Base-by-base conservation (phyloP, 2,113 vertebrate species). In the Halichoeres trimaculatus region DNA sequence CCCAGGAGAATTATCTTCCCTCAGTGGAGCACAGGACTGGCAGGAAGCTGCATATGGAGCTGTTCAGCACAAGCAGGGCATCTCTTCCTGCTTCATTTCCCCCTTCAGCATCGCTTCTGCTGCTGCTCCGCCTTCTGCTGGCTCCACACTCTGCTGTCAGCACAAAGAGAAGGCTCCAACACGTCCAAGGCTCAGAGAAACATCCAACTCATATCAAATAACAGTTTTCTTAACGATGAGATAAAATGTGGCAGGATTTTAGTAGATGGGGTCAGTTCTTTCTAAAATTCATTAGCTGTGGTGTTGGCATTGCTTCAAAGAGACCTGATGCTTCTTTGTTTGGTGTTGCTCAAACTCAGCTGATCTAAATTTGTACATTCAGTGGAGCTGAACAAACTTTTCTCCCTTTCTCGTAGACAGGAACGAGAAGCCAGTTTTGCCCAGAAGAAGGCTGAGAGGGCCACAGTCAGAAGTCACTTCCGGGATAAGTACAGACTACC, bases 361-460 rank as follows among this genome's bases (percentile, higher is more conserved):
- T 56, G 1, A 38, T 51, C 7, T 52, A 23, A 26, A 26, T 30
- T 13, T 26, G 12, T 30, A 13, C 60, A 23, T 61, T 61, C n/a
- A 34, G 13, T 13, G 16, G 9, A 43, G 51, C n/a, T 38, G 35
- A 30, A 14, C 16, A 20, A 10, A 26, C 57, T 36, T 79, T 70
- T 36, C 48, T 24, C 54, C 3, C 2, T 62, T 67, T 81, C 41
- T 75, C 43, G 0, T 92, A 99, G 98, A 90, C 95, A 96, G 93
- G 98, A 99, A 85, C 91, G 98, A 78, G 98, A 99, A 36, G 96
- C 96, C 2, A 75, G 87, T 76, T 98, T 98, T 80, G 95, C 95
- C 13, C 97, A 99, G 91, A 96, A 96, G 90, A 99, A 99, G 90
- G 98, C 97, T 0, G 98, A 99, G 88, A 91, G 98, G 64, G 98